These are phyloP conservation scores for Aspidiotus rigidus DNA, from an alignment of 2,888 invertebrate species.

Conservation along the genomic window DNA sequence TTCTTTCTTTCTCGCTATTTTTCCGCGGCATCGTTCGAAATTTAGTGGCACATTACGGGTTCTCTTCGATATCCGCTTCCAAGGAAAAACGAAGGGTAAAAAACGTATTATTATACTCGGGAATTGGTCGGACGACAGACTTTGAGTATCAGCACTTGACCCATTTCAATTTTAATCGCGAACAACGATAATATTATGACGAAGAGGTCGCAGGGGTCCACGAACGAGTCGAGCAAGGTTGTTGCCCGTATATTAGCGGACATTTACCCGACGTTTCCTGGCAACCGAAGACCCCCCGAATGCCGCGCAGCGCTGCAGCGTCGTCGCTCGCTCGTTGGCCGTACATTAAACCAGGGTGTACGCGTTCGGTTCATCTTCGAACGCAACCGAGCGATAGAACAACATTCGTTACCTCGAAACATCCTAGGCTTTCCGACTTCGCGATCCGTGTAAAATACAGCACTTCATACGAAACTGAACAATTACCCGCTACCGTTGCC, in stretches of 20 bases:
- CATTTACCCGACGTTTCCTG: conserved; percentile 33
- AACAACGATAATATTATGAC: conserved; percentile 10
- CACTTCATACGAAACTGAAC: conserved; percentile 7
- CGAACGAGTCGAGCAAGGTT: conserved; percentile 33
- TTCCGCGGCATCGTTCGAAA: too few species aligned
- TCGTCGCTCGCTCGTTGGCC: conserved; percentile 13
- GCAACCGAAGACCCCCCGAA: conserved; percentile 19
- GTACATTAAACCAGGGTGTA: conserved; percentile 19
- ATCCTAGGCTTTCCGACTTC: conserved; percentile 9
- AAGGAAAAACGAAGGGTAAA: too few species aligned
- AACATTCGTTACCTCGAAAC: conserved; percentile 28
- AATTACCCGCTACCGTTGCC: background rate
- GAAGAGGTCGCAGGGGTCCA: background rate
- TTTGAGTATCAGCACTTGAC: conserved; percentile 24
- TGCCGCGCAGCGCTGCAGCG: background rate
- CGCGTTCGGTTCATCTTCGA: background rate
- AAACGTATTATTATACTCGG: too few species aligned
- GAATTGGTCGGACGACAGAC: too few species aligned
- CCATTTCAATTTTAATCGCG: conserved; percentile 32
- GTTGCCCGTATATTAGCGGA: conserved; percentile 33
- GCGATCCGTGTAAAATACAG: background rate
- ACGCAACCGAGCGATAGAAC: background rate
- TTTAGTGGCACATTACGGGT: too few species aligned
- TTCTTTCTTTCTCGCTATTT: too few species aligned
- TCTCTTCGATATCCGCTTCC: too few species aligned